Conservation (phyloP, 1,140 invertebrate species). For the Sycobia sp. region DNA sequence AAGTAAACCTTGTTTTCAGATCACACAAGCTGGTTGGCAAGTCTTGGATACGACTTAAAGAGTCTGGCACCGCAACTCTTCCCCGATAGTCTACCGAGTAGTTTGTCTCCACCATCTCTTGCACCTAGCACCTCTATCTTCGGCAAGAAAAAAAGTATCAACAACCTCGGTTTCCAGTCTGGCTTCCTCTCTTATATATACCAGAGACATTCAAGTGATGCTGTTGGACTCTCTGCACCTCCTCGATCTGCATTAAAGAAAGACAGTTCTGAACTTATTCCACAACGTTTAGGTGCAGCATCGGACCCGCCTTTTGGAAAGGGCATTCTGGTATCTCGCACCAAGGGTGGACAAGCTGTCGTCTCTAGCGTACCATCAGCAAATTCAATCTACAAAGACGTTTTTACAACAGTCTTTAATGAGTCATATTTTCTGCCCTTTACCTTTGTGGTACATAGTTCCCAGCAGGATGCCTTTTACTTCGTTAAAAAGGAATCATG, state of each 20-base stretch:
- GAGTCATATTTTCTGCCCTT: constrained; percentile 86
- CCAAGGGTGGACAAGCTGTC: constrained; percentile 77
- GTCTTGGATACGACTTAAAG: constrained; percentile 84
- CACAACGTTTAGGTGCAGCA: constrained; percentile 73
- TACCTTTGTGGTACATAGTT: constrained; percentile 86
- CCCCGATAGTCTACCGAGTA: constrained; percentile 68
- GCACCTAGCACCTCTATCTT: constrained; percentile 66
- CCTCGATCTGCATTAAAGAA: constrained; percentile 76
- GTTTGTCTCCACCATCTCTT: constrained; percentile 66
- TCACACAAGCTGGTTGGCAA: constrained; percentile 81
- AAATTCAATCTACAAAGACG: constrained; percentile 87
- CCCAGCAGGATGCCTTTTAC: constrained; percentile 90
- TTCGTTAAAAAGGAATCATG: constrained; percentile 92
- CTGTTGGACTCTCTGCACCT: constrained; percentile 73
- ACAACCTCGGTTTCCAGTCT: constrained; percentile 70
- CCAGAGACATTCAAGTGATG: constrained; percentile 75
- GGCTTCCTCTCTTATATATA: constrained; percentile 80
- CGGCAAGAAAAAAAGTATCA: constrained; percentile 59
- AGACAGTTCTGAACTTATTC: constrained; percentile 71
- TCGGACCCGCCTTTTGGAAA: constrained; percentile 88
- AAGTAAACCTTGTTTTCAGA: too few species aligned
- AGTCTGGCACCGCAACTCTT: constrained; percentile 85
- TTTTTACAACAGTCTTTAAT: constrained; percentile 93
- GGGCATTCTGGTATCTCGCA: constrained; percentile 85
- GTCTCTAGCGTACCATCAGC: constrained; percentile 85